Conservation (phyloP, 2,888 invertebrate species). For the Odontocerum albicorne region DNA sequence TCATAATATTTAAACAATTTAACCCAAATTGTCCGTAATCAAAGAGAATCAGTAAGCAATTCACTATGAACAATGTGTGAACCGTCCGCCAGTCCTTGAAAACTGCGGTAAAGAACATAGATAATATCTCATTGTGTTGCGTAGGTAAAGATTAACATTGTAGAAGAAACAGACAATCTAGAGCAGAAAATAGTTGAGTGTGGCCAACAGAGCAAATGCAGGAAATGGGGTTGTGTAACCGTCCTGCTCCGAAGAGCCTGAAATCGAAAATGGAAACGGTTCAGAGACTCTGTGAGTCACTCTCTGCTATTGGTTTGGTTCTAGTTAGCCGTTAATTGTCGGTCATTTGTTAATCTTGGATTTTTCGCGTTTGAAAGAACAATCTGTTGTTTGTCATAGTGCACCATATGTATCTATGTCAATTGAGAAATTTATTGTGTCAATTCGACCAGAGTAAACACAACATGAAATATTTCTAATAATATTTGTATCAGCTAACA, state of each 20-base stretch:
- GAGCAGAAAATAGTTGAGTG: slow-evolving; percentile 31
- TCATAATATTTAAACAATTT: background rate
- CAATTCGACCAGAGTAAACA: too few relatives aligned
- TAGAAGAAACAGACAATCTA: slow-evolving; percentile 25
- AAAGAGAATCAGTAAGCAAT: background rate
- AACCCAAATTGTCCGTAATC: background rate
- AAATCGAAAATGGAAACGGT: slow-evolving; percentile 33
- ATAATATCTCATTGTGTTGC: slow-evolving; percentile 22
- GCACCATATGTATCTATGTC: too few relatives aligned
- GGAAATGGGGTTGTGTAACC: slow-evolving; percentile 27
- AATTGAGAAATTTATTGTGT: too few relatives aligned
- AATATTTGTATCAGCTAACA: too few relatives aligned
- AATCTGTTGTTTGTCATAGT: too few relatives aligned
- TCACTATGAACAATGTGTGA: slow-evolving; percentile 4
- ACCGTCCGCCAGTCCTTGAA: slow-evolving; percentile 22
- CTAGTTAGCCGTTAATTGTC: slow-evolving; percentile 24
- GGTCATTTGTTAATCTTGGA: too few relatives aligned
- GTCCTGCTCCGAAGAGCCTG: slow-evolving; percentile 31
- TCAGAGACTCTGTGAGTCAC: slow-evolving; percentile 31
- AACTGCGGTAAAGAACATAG: slow-evolving; percentile 13
- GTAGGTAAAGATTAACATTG: slow-evolving; percentile 8
- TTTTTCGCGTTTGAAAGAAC: too few relatives aligned
- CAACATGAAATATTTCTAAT: too few relatives aligned
- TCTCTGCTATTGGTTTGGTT: slow-evolving; percentile 3
- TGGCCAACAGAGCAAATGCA: slow-evolving; percentile 24